A percentile compares a stretch with the other conserved stretches of the same genome.
These are phyloP conservation scores for Melipona bicolor DNA, from an alignment of 2,888 invertebrate species.

Conservation along the genomic window DNA sequence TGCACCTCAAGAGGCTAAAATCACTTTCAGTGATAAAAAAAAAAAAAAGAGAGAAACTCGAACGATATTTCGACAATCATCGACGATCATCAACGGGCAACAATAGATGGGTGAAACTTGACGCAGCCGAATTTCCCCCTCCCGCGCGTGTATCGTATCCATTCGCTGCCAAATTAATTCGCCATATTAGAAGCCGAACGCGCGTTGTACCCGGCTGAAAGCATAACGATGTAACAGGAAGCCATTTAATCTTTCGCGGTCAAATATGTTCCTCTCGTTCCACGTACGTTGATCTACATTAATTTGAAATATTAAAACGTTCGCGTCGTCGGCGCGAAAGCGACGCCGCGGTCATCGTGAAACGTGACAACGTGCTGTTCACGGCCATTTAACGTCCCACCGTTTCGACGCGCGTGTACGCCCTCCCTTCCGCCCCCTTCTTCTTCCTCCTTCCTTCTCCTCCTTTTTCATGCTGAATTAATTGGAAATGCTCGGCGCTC, in stretches of 20 bases:
- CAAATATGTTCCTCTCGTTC: constrained; percentile 18
- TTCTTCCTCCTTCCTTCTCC: too few species aligned
- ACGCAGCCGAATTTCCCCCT: background rate
- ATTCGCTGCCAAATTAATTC: constrained; percentile 34
- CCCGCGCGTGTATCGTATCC: background rate
- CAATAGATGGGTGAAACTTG: background rate
- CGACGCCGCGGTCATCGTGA: background rate
- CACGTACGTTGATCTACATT: background rate
- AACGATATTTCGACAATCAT: background rate
- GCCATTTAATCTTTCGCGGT: constrained; percentile 32
- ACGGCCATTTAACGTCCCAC: background rate
- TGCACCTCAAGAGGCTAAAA: too few species aligned
- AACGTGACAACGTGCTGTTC: constrained; percentile 1
- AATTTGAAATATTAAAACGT: constrained; percentile 36
- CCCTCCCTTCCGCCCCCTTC: too few species aligned
- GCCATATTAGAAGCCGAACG: constrained; percentile 5
- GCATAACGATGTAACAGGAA: constrained; percentile 38
- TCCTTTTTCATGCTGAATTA: background rate
- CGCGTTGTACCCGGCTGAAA: constrained; percentile 19
- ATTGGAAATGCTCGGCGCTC: background rate
- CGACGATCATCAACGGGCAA: background rate
- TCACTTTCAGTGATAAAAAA: too few species aligned
- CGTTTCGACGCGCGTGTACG: background rate
- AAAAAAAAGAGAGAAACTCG: too few species aligned
- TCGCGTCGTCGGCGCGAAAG: background rate